Evolutionary conservation across 1,140 invertebrate genomes (phyloP).

Genomic region (Dryas iulia): DNA sequence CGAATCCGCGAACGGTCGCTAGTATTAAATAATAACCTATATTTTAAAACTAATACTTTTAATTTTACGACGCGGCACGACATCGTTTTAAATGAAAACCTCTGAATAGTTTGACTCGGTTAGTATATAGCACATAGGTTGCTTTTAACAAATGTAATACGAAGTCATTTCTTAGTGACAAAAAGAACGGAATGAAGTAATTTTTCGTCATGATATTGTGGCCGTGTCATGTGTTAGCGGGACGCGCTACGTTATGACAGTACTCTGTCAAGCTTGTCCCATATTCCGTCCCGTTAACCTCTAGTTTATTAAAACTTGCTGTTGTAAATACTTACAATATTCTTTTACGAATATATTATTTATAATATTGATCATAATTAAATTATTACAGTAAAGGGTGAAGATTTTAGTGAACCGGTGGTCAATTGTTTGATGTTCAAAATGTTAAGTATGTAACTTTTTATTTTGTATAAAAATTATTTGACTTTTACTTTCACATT

Average conservation of each 20-base stretch:
- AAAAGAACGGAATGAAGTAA: constrained; percentile 12
- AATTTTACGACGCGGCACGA: not conserved
- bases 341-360: not conserved
- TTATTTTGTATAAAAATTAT: too few relatives aligned
- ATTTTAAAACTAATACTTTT: not conserved
- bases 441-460: too few relatives aligned
- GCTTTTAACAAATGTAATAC: constrained; percentile 1
- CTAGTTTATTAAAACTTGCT: constrained; percentile 2
- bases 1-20: too few relatives aligned
- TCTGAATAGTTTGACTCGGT: not conserved
- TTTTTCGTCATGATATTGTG: constrained; percentile 17
- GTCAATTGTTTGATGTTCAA: too few relatives aligned
- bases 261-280: constrained; percentile 7
- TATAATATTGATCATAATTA: too few relatives aligned
- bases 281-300: constrained; percentile 5
- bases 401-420: too few relatives aligned
- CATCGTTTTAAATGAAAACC: not conserved
- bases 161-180: constrained; percentile 12
- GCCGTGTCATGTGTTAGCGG: constrained; percentile 7
- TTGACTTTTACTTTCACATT: too few relatives aligned
- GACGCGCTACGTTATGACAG: constrained; percentile 3
- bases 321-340: not conserved
- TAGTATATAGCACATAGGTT: not conserved
- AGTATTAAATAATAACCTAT: not conserved
- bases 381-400: too few relatives aligned